These are phyloP conservation scores for Watsonalla cultraria DNA, from an alignment of 2,888 invertebrate species.

Conservation along the genomic window DNA sequence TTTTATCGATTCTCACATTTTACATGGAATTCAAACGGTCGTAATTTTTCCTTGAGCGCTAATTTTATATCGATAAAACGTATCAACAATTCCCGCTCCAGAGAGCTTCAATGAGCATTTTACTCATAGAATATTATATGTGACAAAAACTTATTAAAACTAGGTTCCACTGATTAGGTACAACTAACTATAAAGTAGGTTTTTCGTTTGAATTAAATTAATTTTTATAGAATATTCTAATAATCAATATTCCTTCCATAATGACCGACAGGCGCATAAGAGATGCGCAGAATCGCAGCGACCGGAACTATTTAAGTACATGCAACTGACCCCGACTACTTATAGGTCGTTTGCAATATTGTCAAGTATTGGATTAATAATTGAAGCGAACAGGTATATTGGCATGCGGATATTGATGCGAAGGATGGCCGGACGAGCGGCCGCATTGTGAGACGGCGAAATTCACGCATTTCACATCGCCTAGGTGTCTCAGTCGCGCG, in stretches of 20 bases:
- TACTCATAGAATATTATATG: background rate
- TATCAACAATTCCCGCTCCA: background rate
- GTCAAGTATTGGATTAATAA: background rate
- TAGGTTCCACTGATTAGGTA: too few species aligned
- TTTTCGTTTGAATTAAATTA: too few species aligned
- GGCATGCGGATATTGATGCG: constrained; percentile 35
- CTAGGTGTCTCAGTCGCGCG: constrained; percentile 28
- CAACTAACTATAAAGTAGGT: too few species aligned
- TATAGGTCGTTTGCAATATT: background rate
- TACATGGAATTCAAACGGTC: background rate
- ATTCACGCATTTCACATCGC: constrained; percentile 42
- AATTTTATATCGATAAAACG: background rate
- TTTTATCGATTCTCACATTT: constrained; percentile 19
- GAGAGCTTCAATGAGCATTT: background rate
- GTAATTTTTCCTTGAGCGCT: background rate
- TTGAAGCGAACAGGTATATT: constrained; percentile 3
- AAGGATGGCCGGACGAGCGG: constrained; percentile 42
- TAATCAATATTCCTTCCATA: too few species aligned
- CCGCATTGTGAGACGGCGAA: constrained; percentile 54
- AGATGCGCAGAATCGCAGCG: too few species aligned
- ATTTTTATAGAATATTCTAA: too few species aligned
- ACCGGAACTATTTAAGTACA: too few species aligned
- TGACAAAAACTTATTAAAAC: too few species aligned
- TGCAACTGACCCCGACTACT: too few species aligned
- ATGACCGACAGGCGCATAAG: too few species aligned